Evolutionary conservation across 2,888 invertebrate genomes (phyloP).

Genomic region (Apotomis capreana): DNA sequence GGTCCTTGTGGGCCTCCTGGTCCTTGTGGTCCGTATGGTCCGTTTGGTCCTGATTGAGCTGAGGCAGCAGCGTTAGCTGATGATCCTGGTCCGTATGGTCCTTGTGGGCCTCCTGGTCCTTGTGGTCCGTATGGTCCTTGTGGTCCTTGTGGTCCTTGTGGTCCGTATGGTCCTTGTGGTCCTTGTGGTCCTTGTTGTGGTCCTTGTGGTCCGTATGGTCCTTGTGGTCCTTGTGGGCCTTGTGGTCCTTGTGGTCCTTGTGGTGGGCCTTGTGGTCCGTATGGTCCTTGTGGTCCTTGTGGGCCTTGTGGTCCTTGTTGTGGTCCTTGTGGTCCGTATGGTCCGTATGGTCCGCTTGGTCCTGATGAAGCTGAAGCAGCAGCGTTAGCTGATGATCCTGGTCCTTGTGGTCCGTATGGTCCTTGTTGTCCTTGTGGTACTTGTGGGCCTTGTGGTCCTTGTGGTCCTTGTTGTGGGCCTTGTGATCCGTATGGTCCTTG

Average conservation of each 20-base stretch:
- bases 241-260: background rate
- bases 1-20: constrained; percentile 9
- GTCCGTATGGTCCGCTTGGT: background rate
- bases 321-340: background rate
- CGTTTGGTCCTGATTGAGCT: constrained; percentile 34
- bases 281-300: constrained; percentile 4
- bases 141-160: constrained; percentile 2
- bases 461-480: constrained; percentile 1
- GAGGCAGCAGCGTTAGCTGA: constrained; percentile 31
- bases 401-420: constrained; percentile 10
- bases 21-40: background rate
- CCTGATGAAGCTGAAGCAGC: background rate
- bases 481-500: constrained; percentile 13
- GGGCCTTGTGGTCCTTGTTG: constrained; percentile 3
- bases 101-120: background rate
- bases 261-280: constrained; percentile 20
- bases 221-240: background rate
- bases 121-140: background rate
- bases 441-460: constrained; percentile 5
- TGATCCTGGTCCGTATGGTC: constrained; percentile 12
- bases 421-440: too few relatives aligned
- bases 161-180: constrained; percentile 7
- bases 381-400: background rate
- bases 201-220: background rate
- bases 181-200: constrained; percentile 3